These are phyloP conservation scores for Capitella teleta DNA, from an alignment of 1,140 invertebrate species.

Conservation along the genomic window DNA sequence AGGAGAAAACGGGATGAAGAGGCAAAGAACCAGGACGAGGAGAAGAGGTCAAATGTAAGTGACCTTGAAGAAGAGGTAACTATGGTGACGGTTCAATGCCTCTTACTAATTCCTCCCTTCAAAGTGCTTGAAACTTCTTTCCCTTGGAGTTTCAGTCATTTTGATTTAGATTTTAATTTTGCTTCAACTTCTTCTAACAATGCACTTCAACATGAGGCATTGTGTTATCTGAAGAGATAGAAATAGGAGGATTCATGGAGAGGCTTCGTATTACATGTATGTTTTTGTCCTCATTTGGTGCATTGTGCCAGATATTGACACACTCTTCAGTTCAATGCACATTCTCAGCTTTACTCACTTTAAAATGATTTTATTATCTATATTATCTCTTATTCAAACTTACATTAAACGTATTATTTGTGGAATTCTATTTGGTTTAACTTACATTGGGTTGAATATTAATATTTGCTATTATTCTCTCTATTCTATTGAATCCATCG, in stretches of 20 bases:
- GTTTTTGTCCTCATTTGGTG: too few relatives aligned
- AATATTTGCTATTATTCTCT: background rate
- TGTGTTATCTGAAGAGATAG: too few relatives aligned
- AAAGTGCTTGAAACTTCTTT: background rate
- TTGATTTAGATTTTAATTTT: background rate
- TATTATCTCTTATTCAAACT: too few relatives aligned
- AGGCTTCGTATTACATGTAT: too few relatives aligned
- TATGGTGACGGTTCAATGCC: background rate
- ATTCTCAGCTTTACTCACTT: too few relatives aligned
- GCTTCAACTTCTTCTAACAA: background rate
- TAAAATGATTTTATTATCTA: too few relatives aligned
- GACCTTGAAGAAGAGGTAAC: background rate
- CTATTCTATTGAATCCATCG: background rate
- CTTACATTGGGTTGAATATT: background rate
- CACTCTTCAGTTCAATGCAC: too few relatives aligned
- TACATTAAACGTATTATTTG: background rate
- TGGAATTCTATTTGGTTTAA: background rate
- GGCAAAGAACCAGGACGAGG: background rate
- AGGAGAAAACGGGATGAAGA: background rate
- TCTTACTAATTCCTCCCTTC: background rate
- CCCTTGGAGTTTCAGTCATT: background rate
- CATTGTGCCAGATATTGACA: too few relatives aligned
- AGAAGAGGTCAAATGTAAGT: background rate
- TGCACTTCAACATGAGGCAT: background rate
- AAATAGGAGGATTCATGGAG: too few relatives aligned